These are phyloP conservation scores for Drosophila orena DNA, from an alignment of 1,140 invertebrate species.

Conservation along the genomic window DNA sequence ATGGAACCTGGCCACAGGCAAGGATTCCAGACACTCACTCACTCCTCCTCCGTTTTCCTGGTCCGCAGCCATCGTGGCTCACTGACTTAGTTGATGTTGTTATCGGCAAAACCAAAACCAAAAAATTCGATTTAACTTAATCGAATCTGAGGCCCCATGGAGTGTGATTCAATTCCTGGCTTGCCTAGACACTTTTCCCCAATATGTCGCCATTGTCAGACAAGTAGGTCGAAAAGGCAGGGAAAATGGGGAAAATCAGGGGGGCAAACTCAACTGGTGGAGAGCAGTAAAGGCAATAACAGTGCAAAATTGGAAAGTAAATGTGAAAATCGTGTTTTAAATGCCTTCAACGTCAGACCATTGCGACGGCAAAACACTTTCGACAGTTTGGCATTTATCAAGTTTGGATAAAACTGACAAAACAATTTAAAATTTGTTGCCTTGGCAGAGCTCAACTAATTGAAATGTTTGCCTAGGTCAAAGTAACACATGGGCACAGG, in stretches of 20 bases:
- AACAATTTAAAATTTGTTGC: constrained; percentile 66
- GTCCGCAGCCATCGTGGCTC: constrained; percentile 15
- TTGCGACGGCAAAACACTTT: constrained; percentile 48
- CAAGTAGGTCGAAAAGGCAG: constrained; percentile 26
- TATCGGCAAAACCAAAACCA: constrained; percentile 60
- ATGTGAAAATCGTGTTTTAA: constrained; percentile 80
- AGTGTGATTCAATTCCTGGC: constrained; percentile 63
- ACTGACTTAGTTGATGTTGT: constrained; percentile 57
- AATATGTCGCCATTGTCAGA: constrained; percentile 64
- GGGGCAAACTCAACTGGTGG: constrained; percentile 16
- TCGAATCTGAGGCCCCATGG: constrained; percentile 54
- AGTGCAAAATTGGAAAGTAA: constrained; percentile 74
- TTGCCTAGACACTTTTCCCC: constrained; percentile 59
- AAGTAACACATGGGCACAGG: constrained; percentile 45
- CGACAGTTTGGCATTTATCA: constrained; percentile 75
- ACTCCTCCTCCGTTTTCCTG: neutral
- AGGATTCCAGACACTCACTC: constrained; percentile 29
- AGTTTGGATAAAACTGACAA: constrained; percentile 62
- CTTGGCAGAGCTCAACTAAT: constrained; percentile 52
- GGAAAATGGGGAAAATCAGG: neutral
- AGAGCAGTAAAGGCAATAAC: constrained; percentile 45
- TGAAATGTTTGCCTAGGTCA: constrained; percentile 67
- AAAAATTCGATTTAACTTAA: constrained; percentile 74
- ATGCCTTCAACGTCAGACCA: constrained; percentile 65
- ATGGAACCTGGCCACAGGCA: constrained; percentile 24